phyloP scores from a whole-genome alignment of 2,113 vertebrate species.

The Cheirogaleus medius region DNA sequence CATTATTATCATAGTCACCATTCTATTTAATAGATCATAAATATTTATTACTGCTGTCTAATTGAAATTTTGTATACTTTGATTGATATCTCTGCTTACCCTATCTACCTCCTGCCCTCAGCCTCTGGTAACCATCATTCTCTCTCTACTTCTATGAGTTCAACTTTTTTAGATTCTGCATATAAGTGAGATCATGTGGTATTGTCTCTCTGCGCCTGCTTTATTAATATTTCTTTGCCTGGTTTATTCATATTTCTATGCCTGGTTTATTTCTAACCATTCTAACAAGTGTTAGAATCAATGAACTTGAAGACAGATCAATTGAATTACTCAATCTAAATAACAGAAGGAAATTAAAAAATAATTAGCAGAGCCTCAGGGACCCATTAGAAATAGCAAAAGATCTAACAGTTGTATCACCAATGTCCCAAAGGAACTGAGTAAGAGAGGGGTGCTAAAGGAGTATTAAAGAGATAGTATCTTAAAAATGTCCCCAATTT shows the following conservation, averaged over 20 bases:
- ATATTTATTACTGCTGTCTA: background rate
- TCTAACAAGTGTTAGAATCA: background rate
- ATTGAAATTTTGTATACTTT: background rate
- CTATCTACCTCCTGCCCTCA: too few relatives aligned
- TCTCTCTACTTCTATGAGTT: background rate
- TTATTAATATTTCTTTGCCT: background rate
- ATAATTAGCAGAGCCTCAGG: background rate
- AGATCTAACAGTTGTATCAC: background rate
- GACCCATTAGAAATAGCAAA: background rate
- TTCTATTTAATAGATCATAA: background rate
- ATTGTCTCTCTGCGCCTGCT: background rate
- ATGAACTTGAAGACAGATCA: background rate
- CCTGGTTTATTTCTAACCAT: too few relatives aligned
- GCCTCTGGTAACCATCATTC: background rate
- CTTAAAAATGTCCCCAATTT: background rate
- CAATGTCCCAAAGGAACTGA: background rate
- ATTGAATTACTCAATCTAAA: background rate
- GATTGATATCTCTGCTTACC: background rate
- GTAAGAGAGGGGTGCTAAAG: background rate
- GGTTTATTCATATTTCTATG: too few relatives aligned
- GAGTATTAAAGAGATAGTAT: background rate
- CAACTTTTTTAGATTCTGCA: background rate
- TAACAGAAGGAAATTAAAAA: background rate
- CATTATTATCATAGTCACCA: background rate
- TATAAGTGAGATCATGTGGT: background rate